Conservation (phyloP, 2,113 vertebrate species). For the Cromileptes altivelis region DNA sequence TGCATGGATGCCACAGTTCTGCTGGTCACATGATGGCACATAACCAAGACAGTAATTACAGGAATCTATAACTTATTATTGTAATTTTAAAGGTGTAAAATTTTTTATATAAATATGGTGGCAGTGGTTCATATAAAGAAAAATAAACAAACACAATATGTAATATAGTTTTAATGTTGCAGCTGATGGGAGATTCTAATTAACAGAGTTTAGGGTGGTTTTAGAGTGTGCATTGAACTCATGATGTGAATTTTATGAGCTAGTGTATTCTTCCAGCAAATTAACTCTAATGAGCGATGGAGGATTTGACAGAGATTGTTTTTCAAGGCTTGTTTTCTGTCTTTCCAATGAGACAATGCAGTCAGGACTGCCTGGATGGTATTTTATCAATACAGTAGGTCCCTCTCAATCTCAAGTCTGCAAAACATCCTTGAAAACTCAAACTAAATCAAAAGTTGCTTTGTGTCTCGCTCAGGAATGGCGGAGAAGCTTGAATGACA, state of each 20-base stretch:
- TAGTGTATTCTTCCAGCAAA: conserved; percentile 6
- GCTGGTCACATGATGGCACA: not conserved
- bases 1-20: not conserved
- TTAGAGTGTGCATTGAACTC: not conserved
- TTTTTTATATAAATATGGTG: not conserved
- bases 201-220: not conserved
- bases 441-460: conserved; percentile 41
- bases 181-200: conserved; percentile 8
- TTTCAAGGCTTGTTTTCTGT: not conserved
- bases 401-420: conserved; percentile 8
- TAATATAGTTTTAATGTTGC: not conserved
- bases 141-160: not conserved
- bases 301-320: not conserved
- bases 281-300: not conserved
- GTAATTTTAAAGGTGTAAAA: not conserved
- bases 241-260: not conserved
- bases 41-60: not conserved
- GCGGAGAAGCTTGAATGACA: conserved; percentile 39
- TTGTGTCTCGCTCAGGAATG: conserved; percentile 32
- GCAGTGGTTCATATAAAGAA: not conserved
- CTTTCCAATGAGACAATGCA: not conserved
- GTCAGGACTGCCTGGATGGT: conserved; percentile 5
- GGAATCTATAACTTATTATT: not conserved
- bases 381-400: conserved; percentile 14
- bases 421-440: conserved; percentile 48